Evolutionary conservation across 1,140 invertebrate genomes (phyloP), one percentile per base, ranked within the genome.

Genomic region (Platorchestia sp.): DNA sequence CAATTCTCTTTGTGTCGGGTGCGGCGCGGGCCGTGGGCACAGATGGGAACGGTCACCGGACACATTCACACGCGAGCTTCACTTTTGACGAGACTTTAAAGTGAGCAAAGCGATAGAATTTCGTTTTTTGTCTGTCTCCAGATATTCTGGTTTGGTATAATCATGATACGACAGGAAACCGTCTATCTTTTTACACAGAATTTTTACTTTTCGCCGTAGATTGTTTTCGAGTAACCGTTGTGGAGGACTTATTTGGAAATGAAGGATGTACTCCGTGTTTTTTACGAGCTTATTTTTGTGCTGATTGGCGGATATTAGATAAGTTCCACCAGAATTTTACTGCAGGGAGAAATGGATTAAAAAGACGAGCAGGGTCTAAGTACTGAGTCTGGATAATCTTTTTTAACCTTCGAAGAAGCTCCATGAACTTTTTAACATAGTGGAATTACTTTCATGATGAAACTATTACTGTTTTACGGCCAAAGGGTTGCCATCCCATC

Each of bases 11-110:
- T 89, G 87, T 42, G 87, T 89, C n/a, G 87, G 43, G 7, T 89
- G 87, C 5, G 41, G 10, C 27, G 3, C 87, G 10, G 5, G 41
- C 22, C 5, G 87, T 89, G 87, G 59, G 59, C 36, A 75, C 59
- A 75, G 59, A 41, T 89, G 87, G 87, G 87, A 89, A 89, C 87
- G 87, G 87, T 89, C 87, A 89, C 87, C 36, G 87, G 27, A 89
- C 87, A 41, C 41, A 89, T 89, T 89, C 87, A 42, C 87, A 89
- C 87, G 43, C 87, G 14, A 89, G 36, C 87, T 16, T 89, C 41
- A 89, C n/a, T 42, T 89, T 42, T 89, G n/a, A 44, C 14, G 43
- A 89, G 87, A 89, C 87, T 42, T 27, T 42, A 42, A 89, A 89
- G 87, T 89, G 5, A 44, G 41, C 59, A 19, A 75, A 75, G 59